These are phyloP conservation scores for Astreopora myriophthalma DNA, from an alignment of 64 coral and sea anemone species.

Conservation along the genomic window DNA sequence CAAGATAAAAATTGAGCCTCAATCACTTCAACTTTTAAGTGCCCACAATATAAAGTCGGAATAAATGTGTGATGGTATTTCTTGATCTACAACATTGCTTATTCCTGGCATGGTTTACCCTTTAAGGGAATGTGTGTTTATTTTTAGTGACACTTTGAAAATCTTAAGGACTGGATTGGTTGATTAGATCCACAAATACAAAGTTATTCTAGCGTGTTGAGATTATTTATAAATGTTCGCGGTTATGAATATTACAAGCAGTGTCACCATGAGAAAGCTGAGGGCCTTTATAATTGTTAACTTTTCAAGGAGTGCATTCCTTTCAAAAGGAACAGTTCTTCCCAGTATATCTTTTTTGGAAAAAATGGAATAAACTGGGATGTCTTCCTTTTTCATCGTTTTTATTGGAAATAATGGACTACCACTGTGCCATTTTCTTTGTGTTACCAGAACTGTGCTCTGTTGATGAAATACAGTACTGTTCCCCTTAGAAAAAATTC, in stretches of 20 bases:
- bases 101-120: not conserved
- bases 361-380: too few relatives aligned
- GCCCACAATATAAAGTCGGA: not conserved
- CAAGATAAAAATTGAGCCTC: not conserved
- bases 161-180: not conserved
- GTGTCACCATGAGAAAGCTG: too few relatives aligned
- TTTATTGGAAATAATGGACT: too few relatives aligned
- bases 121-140: not conserved
- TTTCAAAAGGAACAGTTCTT: too few relatives aligned
- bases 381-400: too few relatives aligned
- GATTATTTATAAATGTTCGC: not conserved
- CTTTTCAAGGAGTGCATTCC: too few relatives aligned
- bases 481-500: too few relatives aligned
- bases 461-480: too few relatives aligned
- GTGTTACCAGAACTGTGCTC: too few relatives aligned
- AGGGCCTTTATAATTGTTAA: too few relatives aligned
- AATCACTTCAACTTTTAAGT: not conserved
- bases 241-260: not conserved
- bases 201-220: not conserved
- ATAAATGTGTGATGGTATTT: not conserved
- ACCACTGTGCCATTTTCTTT: too few relatives aligned
- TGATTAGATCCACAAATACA: not conserved
- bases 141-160: not conserved
- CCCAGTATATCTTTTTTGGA: too few relatives aligned
- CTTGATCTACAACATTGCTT: not conserved